Base-by-base conservation (phyloP, 2,888 invertebrate species). In the Neria commutata region DNA sequence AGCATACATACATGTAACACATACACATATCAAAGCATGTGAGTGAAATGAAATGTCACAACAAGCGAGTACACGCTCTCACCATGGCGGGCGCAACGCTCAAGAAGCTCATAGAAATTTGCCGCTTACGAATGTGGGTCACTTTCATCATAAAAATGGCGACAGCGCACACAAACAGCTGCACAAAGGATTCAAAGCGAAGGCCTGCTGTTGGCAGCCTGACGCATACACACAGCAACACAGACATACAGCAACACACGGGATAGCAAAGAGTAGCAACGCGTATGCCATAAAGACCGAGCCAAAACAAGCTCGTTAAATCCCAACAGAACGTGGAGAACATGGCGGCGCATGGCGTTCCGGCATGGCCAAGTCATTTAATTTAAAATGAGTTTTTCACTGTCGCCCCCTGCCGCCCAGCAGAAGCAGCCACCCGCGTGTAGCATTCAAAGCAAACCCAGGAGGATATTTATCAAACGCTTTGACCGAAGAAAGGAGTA, bases 81-180 rank as follows among this genome's bases (percentile, higher is more conserved):
- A 51, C 17, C 2, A n/a, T 10, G 17, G 33, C 24, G 21, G 21
- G 5, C 21, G 21, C 5, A 42, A 42, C 17, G 5, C 42, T 42
- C 42, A 19, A n/a, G n/a, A n/a, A n/a, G n/a, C 14, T 19, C 42
- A 37, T 8, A 37, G 37, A 37, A 37, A 17, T 42, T 42, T 57
- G 24, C 40, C 25, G 17, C 34, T 19, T 17, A 54, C 19, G 53
- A 59, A 62, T 64, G 56, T 60, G 64, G 62, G 62, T 62, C 64
- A 62, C 53, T 64, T 34, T 56, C 51, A 52, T 17, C 42, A 42
- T 42, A 42, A 42, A 42, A 42, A 3, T 19, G 42, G 17, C 29
- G 6, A 29, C 29, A 29, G 11, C 29, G 29, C 29, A 29, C n/a
- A n/a, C n/a, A n/a, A n/a, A n/a, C n/a, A n/a, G n/a, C 29, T 29